Base-by-base conservation (phyloP, 2,113 vertebrate species). In the Corythoichthys haematopterus region DNA sequence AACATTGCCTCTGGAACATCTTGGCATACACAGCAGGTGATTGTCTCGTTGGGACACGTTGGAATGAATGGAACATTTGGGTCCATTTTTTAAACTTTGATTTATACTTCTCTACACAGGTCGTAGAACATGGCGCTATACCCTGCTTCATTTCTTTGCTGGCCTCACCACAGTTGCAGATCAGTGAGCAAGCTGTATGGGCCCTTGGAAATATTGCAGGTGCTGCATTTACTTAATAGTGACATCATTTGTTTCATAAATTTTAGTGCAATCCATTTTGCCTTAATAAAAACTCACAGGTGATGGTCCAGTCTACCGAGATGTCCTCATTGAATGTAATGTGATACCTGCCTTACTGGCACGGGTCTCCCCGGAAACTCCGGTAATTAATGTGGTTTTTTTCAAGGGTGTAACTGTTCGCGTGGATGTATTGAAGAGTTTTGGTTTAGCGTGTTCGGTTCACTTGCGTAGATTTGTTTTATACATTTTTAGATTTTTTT, bases 191-290 rank as follows among this genome's bases (percentile, higher is more conserved):
- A 85, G 82, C 95, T 0, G 93, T 98, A 61, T 98, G 96, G 96
- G 96, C 96, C 0, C 83, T 97, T 33, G 95, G 95, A 13, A 99
- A 99, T 60, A 94, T 98, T 0, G 96, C 95, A 71, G 97, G 95
- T 98, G 2, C 2, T 5, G 10, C 4, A 4, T 66, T 51, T 16
- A 28, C 2, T 40, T 45, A 7, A 28, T 28, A 40, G 40, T 40
- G 40, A 40, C 40, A 28, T 40, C 7, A 1, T 43, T 43, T 43
- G 40, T 43, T 43, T 40, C 3, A 53, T 55, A 1, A 14, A 3
- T 28, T 12, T 38, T 11, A 13, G 15, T 64, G 1, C 7, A 20
- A 35, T 64, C 1, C 3, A 7, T 50, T 50, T 50, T 38, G 1
- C 3, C 2, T 40, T 45, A 7, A 37, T 55, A 1, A 8, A 9